phyloP scores from a whole-genome alignment of 2,888 invertebrate genomes.

The Thera obeliscata region DNA sequence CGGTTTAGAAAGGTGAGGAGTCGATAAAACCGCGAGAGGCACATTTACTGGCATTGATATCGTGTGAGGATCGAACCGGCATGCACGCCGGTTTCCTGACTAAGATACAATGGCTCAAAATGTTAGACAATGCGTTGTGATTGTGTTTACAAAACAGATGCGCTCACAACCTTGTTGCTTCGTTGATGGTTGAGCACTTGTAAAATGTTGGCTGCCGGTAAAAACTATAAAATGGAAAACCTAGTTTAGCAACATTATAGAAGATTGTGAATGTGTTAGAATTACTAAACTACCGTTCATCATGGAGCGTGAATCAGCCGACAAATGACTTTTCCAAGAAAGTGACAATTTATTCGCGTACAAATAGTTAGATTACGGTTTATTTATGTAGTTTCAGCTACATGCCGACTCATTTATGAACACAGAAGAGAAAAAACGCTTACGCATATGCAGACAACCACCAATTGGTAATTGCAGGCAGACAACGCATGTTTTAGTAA shows the following conservation, averaged over 20 bases:
- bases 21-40: conserved; percentile 36
- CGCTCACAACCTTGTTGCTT: conserved; percentile 56
- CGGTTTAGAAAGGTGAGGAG: conserved; percentile 43
- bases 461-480: too few species aligned
- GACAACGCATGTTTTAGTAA: too few species aligned
- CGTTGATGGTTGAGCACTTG: conserved; percentile 5
- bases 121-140: conserved; percentile 60
- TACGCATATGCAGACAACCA: too few species aligned
- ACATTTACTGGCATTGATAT: conserved; percentile 29
- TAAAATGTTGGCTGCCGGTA: not conserved
- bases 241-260: too few species aligned
- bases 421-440: too few species aligned
- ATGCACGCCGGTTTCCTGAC: conserved; percentile 56
- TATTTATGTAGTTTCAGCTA: not conserved
- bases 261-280: not conserved
- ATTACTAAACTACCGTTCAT: not conserved
- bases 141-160: conserved; percentile 61
- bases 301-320: not conserved
- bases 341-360: conserved; percentile 1
- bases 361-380: not conserved
- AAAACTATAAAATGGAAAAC: not conserved
- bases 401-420: not conserved
- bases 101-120: conserved; percentile 56
- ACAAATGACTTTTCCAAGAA: conserved; percentile 2
- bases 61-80: conserved; percentile 28